Evolutionary conservation across 1,140 invertebrate species (phyloP).

Genomic region (Palaemon carinicauda): DNA sequence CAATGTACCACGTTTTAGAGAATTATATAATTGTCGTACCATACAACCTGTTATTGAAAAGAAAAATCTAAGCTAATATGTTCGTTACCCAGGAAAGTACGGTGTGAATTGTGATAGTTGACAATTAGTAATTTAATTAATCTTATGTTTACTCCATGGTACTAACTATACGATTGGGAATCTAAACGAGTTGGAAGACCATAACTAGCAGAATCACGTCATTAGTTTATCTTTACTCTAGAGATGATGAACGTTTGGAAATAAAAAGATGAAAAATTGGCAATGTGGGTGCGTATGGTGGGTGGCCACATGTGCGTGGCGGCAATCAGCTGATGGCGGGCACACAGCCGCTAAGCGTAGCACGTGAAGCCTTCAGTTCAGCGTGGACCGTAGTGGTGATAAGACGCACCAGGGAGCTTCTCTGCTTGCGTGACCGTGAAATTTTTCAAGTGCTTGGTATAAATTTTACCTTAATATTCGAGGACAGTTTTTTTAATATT

Average conservation of each 20-base stretch:
- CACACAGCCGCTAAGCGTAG: constrained; percentile 2
- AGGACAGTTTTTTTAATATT: neutral
- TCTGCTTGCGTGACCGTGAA: neutral
- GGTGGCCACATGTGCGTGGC: constrained; percentile 38
- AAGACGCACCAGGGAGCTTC: neutral
- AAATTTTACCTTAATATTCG: neutral
- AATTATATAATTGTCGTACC: neutral
- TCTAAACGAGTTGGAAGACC: neutral
- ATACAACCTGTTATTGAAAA: neutral
- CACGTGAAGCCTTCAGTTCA: constrained; percentile 46
- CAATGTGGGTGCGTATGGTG: neutral
- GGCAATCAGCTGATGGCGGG: constrained; percentile 46
- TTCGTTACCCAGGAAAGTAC: constrained; percentile 15
- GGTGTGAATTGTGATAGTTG: constrained; percentile 5
- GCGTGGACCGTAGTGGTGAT: neutral
- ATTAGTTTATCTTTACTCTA: neutral
- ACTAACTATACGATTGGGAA: neutral
- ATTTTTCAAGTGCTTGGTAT: neutral
- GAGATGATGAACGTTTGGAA: neutral
- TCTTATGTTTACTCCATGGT: neutral
- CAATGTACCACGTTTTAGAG: neutral
- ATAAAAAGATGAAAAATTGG: neutral
- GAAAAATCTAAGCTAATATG: neutral
- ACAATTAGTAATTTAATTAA: neutral
- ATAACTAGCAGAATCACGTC: neutral